These are phyloP conservation scores for Gymnothorax reevesii DNA, from an alignment of 2,797 vertebrate genomes.

Conservation along the genomic window DNA sequence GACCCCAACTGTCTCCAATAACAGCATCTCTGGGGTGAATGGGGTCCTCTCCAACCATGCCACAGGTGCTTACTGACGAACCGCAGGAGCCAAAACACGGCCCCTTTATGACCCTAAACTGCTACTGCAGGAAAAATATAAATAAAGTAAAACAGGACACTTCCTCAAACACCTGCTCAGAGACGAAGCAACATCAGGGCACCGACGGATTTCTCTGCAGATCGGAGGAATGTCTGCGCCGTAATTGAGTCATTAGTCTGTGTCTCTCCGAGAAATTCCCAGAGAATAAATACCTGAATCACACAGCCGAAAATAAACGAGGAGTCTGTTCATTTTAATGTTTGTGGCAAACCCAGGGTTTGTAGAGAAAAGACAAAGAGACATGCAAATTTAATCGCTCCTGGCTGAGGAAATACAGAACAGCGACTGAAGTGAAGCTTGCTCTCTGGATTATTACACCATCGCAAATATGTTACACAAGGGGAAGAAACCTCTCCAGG, in stretches of 20 bases:
- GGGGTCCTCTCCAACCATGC: not conserved
- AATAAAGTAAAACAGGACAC: not conserved
- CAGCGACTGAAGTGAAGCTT: not conserved
- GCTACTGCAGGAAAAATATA: not conserved
- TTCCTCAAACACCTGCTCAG: not conserved
- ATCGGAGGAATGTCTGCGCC: not conserved
- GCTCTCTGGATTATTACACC: not conserved
- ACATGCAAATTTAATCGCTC: not conserved
- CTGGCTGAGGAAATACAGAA: not conserved
- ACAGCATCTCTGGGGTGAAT: not conserved
- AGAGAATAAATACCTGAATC: not conserved
- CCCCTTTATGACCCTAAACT: not conserved
- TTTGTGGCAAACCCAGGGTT: not conserved
- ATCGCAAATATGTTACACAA: no score
- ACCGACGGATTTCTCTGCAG: not conserved
- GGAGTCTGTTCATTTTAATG: not conserved
- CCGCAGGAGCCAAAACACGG: not conserved
- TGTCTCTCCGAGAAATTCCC: not conserved
- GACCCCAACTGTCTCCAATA: not conserved
- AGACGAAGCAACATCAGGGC: not conserved
- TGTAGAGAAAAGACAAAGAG: not conserved
- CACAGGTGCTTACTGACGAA: not conserved
- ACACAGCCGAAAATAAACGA: not conserved
- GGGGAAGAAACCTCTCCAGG: not conserved
- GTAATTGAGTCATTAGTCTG: conserved; percentile 14